Evolutionary conservation across 2,113 vertebrate species (phyloP).

Genomic region (Corvus moneduloides): DNA sequence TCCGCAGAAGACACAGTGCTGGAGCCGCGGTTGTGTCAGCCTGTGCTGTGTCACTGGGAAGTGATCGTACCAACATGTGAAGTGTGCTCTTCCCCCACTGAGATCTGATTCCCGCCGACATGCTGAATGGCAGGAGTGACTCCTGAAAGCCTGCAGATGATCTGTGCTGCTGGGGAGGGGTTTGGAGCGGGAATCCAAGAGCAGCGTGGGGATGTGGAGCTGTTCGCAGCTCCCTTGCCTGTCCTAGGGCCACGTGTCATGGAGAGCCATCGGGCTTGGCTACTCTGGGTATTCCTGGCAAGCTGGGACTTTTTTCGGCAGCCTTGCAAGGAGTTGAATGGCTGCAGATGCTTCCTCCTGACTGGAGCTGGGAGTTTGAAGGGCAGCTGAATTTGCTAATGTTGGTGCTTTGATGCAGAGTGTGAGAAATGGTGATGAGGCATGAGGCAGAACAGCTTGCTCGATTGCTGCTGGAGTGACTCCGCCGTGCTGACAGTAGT

Average conservation of each 20-base stretch:
- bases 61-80: neutral
- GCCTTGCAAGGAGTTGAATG: neutral
- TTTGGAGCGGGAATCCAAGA: neutral
- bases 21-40: neutral
- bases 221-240: neutral
- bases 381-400: slow-evolving; percentile 68
- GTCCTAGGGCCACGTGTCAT: neutral
- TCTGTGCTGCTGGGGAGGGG: neutral
- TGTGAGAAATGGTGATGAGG: slow-evolving; percentile 75
- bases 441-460: slow-evolving; percentile 81
- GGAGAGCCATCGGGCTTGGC: neutral
- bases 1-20: accelerated
- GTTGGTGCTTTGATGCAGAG: slow-evolving; percentile 68
- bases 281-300: neutral
- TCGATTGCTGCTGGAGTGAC: slow-evolving; percentile 74
- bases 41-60: neutral
- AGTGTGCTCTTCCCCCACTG: neutral
- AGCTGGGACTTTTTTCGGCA: neutral
- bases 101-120: accelerated
- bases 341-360: slow-evolving; percentile 40
- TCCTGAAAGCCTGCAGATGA: neutral
- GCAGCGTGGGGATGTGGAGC: neutral
- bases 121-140: neutral
- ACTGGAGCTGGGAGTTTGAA: slow-evolving; percentile 56
- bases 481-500: slow-evolving; percentile 68